Conservation (phyloP, 1,140 invertebrate genomes). For the Drosophila micromelanica region DNA sequence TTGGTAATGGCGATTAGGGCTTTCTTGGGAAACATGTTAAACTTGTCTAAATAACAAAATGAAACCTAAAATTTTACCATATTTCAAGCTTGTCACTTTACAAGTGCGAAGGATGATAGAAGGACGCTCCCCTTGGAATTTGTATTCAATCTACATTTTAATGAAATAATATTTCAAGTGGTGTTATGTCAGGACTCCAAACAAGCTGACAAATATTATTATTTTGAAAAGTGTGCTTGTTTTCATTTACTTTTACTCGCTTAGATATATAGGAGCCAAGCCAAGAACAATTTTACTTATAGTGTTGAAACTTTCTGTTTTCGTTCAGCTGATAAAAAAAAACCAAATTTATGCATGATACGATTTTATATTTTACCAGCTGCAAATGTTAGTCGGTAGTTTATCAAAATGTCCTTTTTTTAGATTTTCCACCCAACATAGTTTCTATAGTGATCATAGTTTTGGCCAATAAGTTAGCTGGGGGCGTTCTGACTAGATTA, state of each 20-base stretch:
- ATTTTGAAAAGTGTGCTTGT: not conserved
- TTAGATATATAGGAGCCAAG: not conserved
- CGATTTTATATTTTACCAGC: slow-evolving; percentile 37
- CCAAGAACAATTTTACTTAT: not conserved
- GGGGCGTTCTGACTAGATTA: slow-evolving; percentile 44
- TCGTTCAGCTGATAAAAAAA: slow-evolving; percentile 4
- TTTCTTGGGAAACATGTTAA: slow-evolving; percentile 1
- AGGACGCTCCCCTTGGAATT: not conserved
- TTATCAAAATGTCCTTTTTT: slow-evolving; percentile 12
- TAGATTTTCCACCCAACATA: slow-evolving; percentile 2
- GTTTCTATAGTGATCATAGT: slow-evolving; percentile 12
- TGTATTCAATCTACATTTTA: not conserved
- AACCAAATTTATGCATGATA: slow-evolving; percentile 17
- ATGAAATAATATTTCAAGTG: not conserved
- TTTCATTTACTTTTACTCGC: not conserved
- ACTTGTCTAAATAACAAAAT: not conserved
- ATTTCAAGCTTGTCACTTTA: not conserved
- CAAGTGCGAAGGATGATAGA: not conserved
- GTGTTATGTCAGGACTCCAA: not conserved
- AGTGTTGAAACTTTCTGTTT: slow-evolving; percentile 8
- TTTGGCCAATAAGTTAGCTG: slow-evolving; percentile 9
- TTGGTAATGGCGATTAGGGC: not conserved
- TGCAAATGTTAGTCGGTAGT: slow-evolving; percentile 14
- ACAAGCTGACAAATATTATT: not conserved
- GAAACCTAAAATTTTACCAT: not conserved